Evolutionary conservation across 37 sponge, comb jelly and placozoan genomes (phyloP).

Genomic region (Dysidea cf. avara): DNA sequence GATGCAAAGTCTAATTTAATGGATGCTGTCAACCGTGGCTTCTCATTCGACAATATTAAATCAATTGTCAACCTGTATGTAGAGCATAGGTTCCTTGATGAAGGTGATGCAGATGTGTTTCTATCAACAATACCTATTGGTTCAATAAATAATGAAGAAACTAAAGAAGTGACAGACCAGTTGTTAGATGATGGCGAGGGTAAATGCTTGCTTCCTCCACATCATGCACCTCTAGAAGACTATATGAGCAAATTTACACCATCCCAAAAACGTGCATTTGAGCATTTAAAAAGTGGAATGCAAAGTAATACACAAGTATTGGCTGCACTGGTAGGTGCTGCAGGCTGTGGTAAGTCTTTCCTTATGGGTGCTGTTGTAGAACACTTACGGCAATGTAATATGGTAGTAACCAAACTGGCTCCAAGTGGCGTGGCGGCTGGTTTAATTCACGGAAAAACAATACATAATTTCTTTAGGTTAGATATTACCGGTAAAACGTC

Average conservation of each 20-base stretch:
- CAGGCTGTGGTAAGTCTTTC: conserved; percentile 22
- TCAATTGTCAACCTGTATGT: neutral
- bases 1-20: conserved; percentile 1
- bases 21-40: conserved; percentile 2
- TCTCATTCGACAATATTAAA: neutral
- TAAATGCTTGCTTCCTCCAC: too few species aligned
- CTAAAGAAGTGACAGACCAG: too few species aligned
- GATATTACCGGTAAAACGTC: conserved; percentile 5
- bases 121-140: conserved; percentile 2
- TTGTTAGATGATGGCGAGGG: too few species aligned
- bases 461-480: too few species aligned
- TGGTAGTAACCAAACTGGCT: conserved; percentile 17
- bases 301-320: too few species aligned
- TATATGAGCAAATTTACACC: neutral
- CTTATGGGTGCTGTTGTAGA: conserved; percentile 5
- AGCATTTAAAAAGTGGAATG: conserved; percentile 1
- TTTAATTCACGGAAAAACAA: too few species aligned
- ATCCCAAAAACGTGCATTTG: conserved; percentile 8
- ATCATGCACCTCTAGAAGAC: too few species aligned
- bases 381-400: neutral
- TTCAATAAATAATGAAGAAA: neutral
- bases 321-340: conserved; percentile 11
- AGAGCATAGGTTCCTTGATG: neutral
- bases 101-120: neutral
- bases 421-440: conserved; percentile 25